These are phyloP conservation scores for Sclerurus mexicanus DNA, from an alignment of 2,113 vertebrate genomes.

Conservation along the genomic window DNA sequence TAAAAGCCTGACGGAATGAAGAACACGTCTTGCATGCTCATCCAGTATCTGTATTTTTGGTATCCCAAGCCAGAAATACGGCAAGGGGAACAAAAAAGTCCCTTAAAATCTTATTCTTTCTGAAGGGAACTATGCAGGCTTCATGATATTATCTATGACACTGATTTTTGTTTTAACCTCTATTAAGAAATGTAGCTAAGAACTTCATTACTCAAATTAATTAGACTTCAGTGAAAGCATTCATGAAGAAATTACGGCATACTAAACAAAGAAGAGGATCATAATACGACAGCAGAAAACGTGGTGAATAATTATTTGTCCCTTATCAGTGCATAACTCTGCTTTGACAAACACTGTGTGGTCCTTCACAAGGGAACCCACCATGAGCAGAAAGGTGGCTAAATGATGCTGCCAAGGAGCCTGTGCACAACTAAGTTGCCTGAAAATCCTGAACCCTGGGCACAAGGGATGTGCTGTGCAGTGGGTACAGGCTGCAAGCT, in stretches of 20 bases:
- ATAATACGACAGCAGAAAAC: not conserved
- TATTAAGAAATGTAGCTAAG: not conserved
- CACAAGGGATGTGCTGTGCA: not conserved
- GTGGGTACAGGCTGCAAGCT: not conserved
- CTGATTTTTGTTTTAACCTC: not conserved
- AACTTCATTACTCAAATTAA: not conserved
- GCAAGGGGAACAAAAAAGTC: not conserved
- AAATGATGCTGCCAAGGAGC: not conserved
- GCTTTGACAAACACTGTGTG: not conserved
- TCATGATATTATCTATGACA: not conserved
- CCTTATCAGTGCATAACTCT: not conserved
- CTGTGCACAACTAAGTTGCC: not conserved
- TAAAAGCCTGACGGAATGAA: not conserved
- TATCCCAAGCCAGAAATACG: not conserved
- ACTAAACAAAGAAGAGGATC: not conserved
- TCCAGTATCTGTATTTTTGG: not conserved
- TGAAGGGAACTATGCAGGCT: not conserved
- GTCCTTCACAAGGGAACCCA: not conserved
- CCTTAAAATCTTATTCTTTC: not conserved
- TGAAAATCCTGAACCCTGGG: not conserved
- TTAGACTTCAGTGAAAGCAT: not conserved
- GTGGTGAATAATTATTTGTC: not conserved
- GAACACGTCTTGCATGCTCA: not conserved
- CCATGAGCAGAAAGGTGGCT: not conserved
- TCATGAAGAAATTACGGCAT: not conserved